phyloP scores from a whole-genome alignment of 2,113 vertebrate genomes.

The Plectropomus leopardus region DNA sequence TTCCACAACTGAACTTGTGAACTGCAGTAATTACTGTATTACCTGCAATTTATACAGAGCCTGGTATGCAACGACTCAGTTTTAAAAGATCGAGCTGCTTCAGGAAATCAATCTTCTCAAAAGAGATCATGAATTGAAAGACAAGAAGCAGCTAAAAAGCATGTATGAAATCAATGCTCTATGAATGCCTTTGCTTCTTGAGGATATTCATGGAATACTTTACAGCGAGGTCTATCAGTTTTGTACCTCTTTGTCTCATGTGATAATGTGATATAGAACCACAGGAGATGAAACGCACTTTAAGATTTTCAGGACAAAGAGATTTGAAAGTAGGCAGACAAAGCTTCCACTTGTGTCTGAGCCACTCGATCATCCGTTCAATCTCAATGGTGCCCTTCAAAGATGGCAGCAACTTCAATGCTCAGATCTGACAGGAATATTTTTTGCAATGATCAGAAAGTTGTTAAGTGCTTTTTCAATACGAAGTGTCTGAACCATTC shows the following conservation, averaged over 20 bases:
- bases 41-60: not conserved
- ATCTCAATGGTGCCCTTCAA: slow-evolving; percentile 25
- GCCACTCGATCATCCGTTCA: not conserved
- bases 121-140: not conserved
- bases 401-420: slow-evolving; percentile 13
- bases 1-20: too few relatives aligned
- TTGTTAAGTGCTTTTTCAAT: not conserved
- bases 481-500: not conserved
- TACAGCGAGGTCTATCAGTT: not conserved
- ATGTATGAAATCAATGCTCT: not conserved
- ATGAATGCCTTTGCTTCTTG: not conserved
- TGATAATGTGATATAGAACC: not conserved
- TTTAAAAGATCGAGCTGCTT: not conserved
- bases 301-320: slow-evolving; percentile 7
- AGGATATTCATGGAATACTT: not conserved
- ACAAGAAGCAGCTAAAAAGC: not conserved
- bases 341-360: slow-evolving; percentile 10
- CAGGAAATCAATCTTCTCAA: not conserved
- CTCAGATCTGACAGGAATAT: slow-evolving; percentile 9
- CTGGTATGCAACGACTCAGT: not conserved
- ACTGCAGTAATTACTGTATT: not conserved
- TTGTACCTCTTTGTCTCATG: not conserved
- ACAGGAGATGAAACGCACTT: not conserved
- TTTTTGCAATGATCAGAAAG: slow-evolving; percentile 11
- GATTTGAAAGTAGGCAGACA: not conserved